phyloP scores from a whole-genome alignment of 2,797 vertebrate species.

The Pachyuromys duprasi region DNA sequence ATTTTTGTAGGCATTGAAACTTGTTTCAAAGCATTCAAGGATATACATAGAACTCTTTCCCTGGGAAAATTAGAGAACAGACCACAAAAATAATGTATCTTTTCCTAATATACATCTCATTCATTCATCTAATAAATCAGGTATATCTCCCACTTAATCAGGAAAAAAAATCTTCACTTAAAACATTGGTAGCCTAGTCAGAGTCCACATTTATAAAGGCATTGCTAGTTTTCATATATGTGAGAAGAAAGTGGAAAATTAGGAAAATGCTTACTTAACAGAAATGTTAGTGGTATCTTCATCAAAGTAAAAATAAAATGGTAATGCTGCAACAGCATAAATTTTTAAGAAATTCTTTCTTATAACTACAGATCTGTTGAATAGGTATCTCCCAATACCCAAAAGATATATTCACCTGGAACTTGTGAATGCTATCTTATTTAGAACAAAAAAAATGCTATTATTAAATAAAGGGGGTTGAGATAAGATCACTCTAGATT shows the following conservation, averaged over 20 bases:
- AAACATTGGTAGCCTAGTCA: conserved; percentile 61
- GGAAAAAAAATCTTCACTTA: neutral
- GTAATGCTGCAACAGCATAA: neutral
- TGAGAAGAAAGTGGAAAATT: neutral
- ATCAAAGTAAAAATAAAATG: neutral
- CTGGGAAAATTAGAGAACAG: conserved; percentile 53
- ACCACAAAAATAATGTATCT: conserved; percentile 1
- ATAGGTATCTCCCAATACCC: neutral
- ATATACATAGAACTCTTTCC: conserved; percentile 3
- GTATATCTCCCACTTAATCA: conserved; percentile 29
- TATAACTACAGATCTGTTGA: neutral
- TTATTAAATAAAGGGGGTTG: neutral
- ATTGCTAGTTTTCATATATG: neutral
- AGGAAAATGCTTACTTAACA: neutral
- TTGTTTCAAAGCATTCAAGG: neutral
- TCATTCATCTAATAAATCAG: neutral
- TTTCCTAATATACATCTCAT: neutral
- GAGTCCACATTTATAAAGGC: conserved; percentile 44
- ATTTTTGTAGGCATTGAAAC: neutral
- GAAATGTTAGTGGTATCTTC: neutral
- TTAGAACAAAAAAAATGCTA: neutral
- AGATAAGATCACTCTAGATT: neutral
- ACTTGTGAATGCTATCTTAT: neutral
- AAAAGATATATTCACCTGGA: neutral
- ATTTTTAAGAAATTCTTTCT: neutral